phyloP scores from a whole-genome alignment of 1,140 invertebrate species.

The Bradynema listronoti region DNA sequence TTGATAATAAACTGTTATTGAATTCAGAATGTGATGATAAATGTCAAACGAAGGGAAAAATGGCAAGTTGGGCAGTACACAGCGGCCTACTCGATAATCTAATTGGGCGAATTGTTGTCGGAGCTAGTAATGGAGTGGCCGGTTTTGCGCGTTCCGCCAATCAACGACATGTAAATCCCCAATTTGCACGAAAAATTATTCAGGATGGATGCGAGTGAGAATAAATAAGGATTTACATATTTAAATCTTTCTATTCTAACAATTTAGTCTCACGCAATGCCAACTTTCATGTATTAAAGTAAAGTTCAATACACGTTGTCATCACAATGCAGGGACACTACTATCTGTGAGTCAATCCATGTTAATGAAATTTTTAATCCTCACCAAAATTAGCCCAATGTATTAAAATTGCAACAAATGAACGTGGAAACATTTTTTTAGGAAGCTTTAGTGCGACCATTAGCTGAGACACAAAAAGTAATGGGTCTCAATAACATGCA shows the following conservation, averaged over 20 bases:
- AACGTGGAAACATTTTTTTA: background rate
- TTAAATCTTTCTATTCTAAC: slow-evolving; percentile 7
- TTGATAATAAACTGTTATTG: too few species aligned
- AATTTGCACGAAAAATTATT: slow-evolving; percentile 8
- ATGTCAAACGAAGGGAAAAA: slow-evolving; percentile 17
- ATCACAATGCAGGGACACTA: slow-evolving; percentile 18
- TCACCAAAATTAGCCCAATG: too few species aligned
- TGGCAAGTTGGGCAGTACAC: slow-evolving; percentile 25
- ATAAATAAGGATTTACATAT: too few species aligned
- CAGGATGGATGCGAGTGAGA: slow-evolving; percentile 25
- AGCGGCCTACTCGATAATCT: slow-evolving; percentile 23
- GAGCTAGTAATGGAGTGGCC: background rate
- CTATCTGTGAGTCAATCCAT: slow-evolving; percentile 9
- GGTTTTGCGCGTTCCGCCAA: background rate
- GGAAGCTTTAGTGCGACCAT: slow-evolving; percentile 27
- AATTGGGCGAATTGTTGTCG: slow-evolving; percentile 4
- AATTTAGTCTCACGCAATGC: background rate
- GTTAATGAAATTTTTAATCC: background rate
- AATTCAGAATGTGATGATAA: slow-evolving; percentile 24
- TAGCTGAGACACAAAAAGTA: slow-evolving; percentile 19
- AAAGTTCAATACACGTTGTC: slow-evolving; percentile 7
- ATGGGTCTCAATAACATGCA: slow-evolving; percentile 16
- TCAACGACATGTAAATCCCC: slow-evolving; percentile 1
- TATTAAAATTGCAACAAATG: too few species aligned
- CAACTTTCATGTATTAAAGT: too few species aligned